These are phyloP conservation scores for Pyralis farinalis DNA, from an alignment of 2,888 invertebrate species.

Conservation along the genomic window DNA sequence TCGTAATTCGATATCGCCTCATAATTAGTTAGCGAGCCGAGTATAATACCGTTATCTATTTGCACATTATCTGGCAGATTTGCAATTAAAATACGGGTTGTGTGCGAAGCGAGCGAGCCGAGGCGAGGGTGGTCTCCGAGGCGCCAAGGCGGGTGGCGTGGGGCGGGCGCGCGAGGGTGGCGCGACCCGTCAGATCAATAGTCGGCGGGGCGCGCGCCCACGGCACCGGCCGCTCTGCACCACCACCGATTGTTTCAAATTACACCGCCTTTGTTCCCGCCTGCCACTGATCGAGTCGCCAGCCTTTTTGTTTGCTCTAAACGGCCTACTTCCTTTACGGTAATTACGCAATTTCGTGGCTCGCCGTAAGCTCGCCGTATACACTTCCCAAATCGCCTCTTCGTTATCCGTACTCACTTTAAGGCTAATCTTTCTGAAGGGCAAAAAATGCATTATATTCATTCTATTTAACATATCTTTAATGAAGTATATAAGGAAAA, in stretches of 20 bases:
- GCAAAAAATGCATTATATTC: too few species aligned
- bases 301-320: slow-evolving; percentile 74
- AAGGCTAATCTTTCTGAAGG: too few species aligned
- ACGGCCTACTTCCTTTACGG: slow-evolving; percentile 75
- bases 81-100: slow-evolving; percentile 80
- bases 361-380: slow-evolving; percentile 42
- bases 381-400: too few species aligned
- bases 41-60: slow-evolving; percentile 79
- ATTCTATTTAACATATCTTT: too few species aligned
- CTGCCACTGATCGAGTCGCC: slow-evolving; percentile 74
- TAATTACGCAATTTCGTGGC: slow-evolving; percentile 75
- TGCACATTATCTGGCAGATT: slow-evolving; percentile 80
- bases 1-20: slow-evolving; percentile 58
- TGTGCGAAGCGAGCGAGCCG: slow-evolving; percentile 41
- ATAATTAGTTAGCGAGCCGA: slow-evolving; percentile 73
- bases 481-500: too few species aligned
- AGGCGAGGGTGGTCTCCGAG: slow-evolving; percentile 38
- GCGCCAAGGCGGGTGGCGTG: slow-evolving; percentile 30
- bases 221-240: slow-evolving; percentile 62
- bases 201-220: slow-evolving; percentile 73
- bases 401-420: too few species aligned
- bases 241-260: slow-evolving; percentile 78
- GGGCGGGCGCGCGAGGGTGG: slow-evolving; percentile 32
- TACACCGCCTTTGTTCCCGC: slow-evolving; percentile 77
- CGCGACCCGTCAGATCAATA: slow-evolving; percentile 74